Evolutionary conservation across 2,888 invertebrate species (phyloP), one percentile per base, ranked within the genome.

Genomic region (Subacronicta megacephala): DNA sequence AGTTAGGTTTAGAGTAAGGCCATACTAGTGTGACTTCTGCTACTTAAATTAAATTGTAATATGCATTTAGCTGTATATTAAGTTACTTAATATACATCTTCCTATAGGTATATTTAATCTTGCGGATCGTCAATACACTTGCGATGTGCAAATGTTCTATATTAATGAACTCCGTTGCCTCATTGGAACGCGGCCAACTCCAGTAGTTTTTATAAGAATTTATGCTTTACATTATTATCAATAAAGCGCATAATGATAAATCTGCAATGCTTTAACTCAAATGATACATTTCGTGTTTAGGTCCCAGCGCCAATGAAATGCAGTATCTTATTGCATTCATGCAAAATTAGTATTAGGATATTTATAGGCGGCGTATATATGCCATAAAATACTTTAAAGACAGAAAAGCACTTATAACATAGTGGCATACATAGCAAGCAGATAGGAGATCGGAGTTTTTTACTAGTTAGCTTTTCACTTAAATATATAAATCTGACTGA

Each of bases 161-260:
- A 50, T 54, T 64, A 53, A 54, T 56, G 53, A 62, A 63, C 65
- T 55, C 41, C 0, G 31, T n/a, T 50, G 53, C 50, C 57, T 58
- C 31, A 73, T 57, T 72, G 71, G 67, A 59, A 52, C 59, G 12
- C 18, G n/a, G 59, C 67, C 67, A 67, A 70, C 16, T 35, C 35
- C 13, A 17, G 29, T 43, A 13, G 43, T 43, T 31, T 15, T 41
- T 26, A 38, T 37, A 7, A 33, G 15, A 23, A 41, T 51, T 10
- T 58, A 38, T 37, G 46, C 41, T 52, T 63, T 47, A 29, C 23
- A 18, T 6, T 58, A 29, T 52, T 40, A 63, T 31, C 33, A 47
- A 62, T 68, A 51, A 62, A 55, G 65, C 41, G 12, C 56, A 62
- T 35, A 68, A 55, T 68, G 55, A 44, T 17, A 10, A 20, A 12